Conservation (phyloP, 2,888 invertebrate genomes). For the Drosophila subquinaria region DNA sequence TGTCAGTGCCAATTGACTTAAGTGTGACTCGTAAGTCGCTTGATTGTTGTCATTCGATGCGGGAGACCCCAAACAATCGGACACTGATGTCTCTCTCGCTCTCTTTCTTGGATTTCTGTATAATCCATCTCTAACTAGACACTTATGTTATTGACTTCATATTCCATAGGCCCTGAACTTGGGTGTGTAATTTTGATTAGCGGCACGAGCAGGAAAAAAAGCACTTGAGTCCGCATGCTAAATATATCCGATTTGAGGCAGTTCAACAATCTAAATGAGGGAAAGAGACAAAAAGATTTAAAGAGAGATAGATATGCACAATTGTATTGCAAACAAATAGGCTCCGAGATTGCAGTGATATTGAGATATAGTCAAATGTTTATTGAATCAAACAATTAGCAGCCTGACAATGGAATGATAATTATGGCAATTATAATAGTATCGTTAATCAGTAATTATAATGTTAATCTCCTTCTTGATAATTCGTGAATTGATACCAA, state of each 20-base stretch:
- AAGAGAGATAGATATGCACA: neutral
- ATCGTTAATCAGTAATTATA: conserved; percentile 43
- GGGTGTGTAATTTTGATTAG: conserved; percentile 31
- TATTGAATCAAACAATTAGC: conserved; percentile 26
- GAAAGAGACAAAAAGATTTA: neutral
- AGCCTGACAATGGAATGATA: neutral
- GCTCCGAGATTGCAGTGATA: neutral
- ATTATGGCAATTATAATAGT: conserved; percentile 28
- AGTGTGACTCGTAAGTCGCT: conserved; percentile 28
- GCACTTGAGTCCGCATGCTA: neutral
- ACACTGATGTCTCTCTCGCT: neutral
- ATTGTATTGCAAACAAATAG: conserved; percentile 20
- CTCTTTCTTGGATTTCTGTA: conserved; percentile 1
- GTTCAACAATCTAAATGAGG: conserved; percentile 15
- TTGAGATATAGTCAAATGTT: conserved; percentile 1
- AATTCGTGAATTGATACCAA: conserved; percentile 13
- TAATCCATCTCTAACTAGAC: conserved; percentile 5
- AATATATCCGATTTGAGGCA: conserved; percentile 28
- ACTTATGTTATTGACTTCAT: neutral
- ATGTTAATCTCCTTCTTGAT: conserved; percentile 21
- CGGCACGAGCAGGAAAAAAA: conserved; percentile 1
- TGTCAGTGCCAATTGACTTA: conserved; percentile 43
- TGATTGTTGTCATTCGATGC: conserved; percentile 11
- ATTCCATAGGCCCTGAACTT: conserved; percentile 39
- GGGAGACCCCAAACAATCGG: conserved; percentile 12